Evolutionary conservation across 2,888 invertebrate genomes (phyloP).

Genomic region (Actias luna): DNA sequence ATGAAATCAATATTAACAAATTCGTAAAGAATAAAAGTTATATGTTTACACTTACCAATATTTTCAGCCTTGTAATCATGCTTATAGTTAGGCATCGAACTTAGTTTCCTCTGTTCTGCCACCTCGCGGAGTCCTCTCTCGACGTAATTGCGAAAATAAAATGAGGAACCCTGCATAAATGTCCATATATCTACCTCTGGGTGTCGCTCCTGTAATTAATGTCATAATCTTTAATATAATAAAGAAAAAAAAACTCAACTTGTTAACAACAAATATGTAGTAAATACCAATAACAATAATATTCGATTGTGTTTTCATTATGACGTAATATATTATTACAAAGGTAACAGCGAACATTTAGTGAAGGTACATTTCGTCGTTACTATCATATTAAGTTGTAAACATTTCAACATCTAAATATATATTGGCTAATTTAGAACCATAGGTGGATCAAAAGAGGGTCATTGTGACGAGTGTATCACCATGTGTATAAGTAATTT

Average conservation of each 20-base stretch:
- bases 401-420: no score
- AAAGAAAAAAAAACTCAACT: neutral
- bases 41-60: conserved; percentile 47
- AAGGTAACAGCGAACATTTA: neutral
- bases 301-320: neutral
- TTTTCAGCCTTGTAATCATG: conserved; percentile 66
- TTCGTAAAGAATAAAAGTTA: neutral
- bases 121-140: conserved; percentile 85
- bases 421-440: no score
- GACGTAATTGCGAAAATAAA: conserved; percentile 93
- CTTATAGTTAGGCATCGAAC: conserved; percentile 59
- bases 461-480: no score
- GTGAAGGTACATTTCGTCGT: no score
- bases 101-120: conserved; percentile 67
- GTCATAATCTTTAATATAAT: neutral
- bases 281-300: neutral
- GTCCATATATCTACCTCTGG: conserved; percentile 93
- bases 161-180: conserved; percentile 90
- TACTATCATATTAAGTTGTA: no score
- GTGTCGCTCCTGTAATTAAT: conserved; percentile 82
- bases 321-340: neutral
- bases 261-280: neutral
- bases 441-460: no score
- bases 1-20: no score
- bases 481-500: no score